Evolutionary conservation across 2,113 vertebrate genomes (phyloP).

Genomic region (Onychostoma macrolepis): DNA sequence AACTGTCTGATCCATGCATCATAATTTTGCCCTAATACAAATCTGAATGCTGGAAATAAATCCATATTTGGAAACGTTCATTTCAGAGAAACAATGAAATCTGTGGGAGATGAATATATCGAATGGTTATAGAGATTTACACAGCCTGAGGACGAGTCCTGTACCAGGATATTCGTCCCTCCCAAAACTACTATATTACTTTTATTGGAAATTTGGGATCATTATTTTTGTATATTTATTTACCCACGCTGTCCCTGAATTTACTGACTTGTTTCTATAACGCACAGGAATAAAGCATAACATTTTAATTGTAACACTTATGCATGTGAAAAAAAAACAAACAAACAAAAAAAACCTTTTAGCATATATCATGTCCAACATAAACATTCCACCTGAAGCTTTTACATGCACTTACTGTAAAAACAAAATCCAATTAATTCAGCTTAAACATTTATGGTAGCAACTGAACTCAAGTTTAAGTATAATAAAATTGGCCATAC

Average conservation of each 20-base stretch:
- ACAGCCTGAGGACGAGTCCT: slow-evolving; percentile 28
- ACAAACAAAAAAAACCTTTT: too few species aligned
- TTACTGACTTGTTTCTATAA: background rate
- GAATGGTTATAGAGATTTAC: slow-evolving; percentile 37
- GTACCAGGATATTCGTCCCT: background rate
- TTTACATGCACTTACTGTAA: background rate
- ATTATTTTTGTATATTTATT: slow-evolving; percentile 4
- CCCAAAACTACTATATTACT: background rate
- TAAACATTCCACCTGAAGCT: background rate
- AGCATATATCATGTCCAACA: background rate
- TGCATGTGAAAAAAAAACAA: background rate
- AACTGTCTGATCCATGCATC: slow-evolving; percentile 46
- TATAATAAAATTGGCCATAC: too few species aligned
- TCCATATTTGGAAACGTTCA: slow-evolving; percentile 42
- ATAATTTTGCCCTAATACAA: slow-evolving; percentile 37
- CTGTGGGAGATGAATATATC: slow-evolving; percentile 42
- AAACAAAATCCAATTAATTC: background rate
- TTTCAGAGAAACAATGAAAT: slow-evolving; percentile 35
- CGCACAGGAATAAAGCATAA: background rate
- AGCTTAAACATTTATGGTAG: too few species aligned
- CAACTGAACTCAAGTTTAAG: too few species aligned
- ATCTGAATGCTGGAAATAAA: slow-evolving; percentile 44
- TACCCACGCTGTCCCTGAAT: background rate
- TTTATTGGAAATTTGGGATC: background rate
- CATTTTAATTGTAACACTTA: background rate